Base-by-base conservation (phyloP, 2,113 vertebrate species). In the Corapipo altera region DNA sequence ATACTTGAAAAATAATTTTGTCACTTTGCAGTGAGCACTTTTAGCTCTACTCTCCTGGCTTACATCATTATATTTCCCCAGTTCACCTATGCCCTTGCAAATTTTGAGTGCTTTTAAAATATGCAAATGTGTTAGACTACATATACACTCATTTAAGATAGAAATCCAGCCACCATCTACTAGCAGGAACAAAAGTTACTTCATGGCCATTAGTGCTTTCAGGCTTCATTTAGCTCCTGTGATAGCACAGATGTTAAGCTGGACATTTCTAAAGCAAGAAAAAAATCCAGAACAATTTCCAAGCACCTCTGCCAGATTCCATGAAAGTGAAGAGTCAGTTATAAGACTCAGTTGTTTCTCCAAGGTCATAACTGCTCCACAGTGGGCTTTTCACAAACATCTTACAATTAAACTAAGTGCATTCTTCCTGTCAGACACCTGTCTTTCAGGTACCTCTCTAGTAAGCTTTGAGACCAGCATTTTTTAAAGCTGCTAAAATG, bases 401-500 rank as follows among this genome's bases (percentile, higher is more conserved):
- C 15, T 73, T 65, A 62, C 72, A 96, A 85, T 62, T 86, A 86
- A 92, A 79, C 49, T 58, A 91, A 92, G 64, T 61, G 54, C 79
- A 86, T 82, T 96, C 58, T 88, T 93, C 54, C 57, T 85, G 72
- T 87, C 79, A 89, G 67, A 72, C 55, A 96, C 89, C 74, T 64
- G 74, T n/a, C 58, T 93, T 82, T 87, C 74, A 70, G 61, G 91
- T 89, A 80, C 71, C 22, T 75, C 76, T 48, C 46, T 4, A 57
- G 22, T 5, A 65, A 84, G 41, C 65, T 58, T 79, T 52, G 27
- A 84, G 65, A 85, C 19, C 35, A 96, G 65, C 39, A 44, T n/a
- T 79, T 86, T 88, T 86, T 64, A 62, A 73, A 94, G 78, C 49
- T 77, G 64, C 70, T 82, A 87, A 86, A 92, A 88, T 22, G 6